Conservation (phyloP, 2,113 vertebrate species). For the Clarias magur region DNA sequence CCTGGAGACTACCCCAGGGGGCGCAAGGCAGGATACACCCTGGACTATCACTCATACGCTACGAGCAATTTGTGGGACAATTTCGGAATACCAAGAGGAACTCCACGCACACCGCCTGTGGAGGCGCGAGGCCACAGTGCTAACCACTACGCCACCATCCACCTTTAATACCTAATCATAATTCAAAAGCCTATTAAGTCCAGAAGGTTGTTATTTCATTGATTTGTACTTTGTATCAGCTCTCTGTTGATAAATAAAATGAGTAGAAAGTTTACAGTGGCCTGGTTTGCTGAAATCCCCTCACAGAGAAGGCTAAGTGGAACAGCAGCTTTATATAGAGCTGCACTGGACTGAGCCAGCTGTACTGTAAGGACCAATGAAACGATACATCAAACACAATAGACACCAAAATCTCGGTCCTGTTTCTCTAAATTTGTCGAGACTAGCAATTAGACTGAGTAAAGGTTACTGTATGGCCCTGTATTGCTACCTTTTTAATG, state of each 20-base stretch:
- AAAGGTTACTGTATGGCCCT: neutral
- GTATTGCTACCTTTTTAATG: neutral
- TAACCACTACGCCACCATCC: neutral
- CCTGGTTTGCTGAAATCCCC: constrained; percentile 53
- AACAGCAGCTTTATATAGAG: constrained; percentile 59
- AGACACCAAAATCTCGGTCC: neutral
- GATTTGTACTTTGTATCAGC: constrained; percentile 15
- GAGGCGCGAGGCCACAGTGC: no score
- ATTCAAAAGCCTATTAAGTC: constrained; percentile 24
- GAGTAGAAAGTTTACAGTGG: constrained; percentile 34
- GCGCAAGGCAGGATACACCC: no score
- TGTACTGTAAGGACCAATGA: constrained; percentile 28
- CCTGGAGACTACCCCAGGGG: no score
- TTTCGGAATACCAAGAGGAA: no score
- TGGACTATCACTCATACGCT: no score
- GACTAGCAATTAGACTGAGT: neutral
- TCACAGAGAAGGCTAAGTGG: constrained; percentile 51
- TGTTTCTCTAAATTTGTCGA: neutral
- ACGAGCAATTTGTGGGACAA: no score
- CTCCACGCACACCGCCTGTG: no score
- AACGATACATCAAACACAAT: constrained; percentile 26
- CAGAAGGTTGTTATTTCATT: neutral
- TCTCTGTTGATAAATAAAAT: constrained; percentile 28
- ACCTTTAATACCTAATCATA: neutral
- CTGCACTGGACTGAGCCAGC: constrained; percentile 27